Base-by-base conservation (phyloP, 2,113 vertebrate genomes). In the Lagenorhynchus albirostris region DNA sequence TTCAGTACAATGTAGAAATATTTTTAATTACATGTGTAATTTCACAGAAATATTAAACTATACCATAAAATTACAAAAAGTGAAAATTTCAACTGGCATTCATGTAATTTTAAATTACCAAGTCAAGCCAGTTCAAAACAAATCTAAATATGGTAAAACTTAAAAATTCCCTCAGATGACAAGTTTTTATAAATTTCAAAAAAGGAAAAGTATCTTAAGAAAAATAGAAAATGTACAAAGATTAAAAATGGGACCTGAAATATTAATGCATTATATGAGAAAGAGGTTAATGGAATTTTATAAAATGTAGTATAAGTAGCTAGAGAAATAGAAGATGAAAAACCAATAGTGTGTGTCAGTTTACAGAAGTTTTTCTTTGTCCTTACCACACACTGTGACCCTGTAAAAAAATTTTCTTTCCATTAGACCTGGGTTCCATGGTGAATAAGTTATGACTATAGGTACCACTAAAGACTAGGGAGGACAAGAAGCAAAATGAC, bases 361-460 rank as follows among this genome's bases (percentile, higher is more conserved):
- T 62, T 8, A 91, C 11, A 92, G 33, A 82, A 89, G 31, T 4
- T 96, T 90, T 67, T 91, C 58, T 81, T 91, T 70, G 55, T 89
- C 65, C 63, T 47, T 67, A 80, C 5, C 55, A 77, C 2, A 93
- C 20, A 68, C 2, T 50, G 33, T 29, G 85, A 94, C 53, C 50
- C 7, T 62, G 15, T 70, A 26, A 68, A 97, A 18, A 67, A 63
- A 89, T 63, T 68, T 74, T 36, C 29, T 60, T 1, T 67, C 63
- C 65, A 96, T 58, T 80, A 82, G 85, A 36, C 89, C 4, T 87
- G 36, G 29, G 10, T 33, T 95, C 41, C 8, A 38, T 38, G 80
- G 74, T 92, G n/a, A 97, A 33, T 85, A 23, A 85, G 20, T 70
- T 95, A 89, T 17, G 81, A 58, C 82, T 92, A 97, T 74, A 67